These are phyloP conservation scores for Andrena haemorrhoa DNA, from an alignment of 2,888 invertebrate genomes.

Conservation along the genomic window DNA sequence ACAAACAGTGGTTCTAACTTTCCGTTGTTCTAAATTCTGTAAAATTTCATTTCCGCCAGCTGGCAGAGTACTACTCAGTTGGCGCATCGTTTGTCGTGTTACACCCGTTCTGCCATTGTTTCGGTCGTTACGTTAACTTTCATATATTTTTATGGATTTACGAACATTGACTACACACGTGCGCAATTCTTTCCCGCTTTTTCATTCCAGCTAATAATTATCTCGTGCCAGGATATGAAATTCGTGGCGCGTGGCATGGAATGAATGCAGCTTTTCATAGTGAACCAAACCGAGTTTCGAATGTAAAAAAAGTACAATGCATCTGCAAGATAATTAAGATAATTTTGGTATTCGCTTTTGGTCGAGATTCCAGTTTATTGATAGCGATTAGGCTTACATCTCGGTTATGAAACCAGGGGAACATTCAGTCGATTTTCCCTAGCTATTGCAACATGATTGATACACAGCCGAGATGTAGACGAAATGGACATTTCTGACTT, in stretches of 20 bases:
- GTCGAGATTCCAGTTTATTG: slow-evolving; percentile 9
- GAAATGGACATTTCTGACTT: slow-evolving; percentile 38
- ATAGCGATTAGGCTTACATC: slow-evolving; percentile 20
- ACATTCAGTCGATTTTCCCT: slow-evolving; percentile 31
- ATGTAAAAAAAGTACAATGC: background rate
- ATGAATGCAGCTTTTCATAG: background rate
- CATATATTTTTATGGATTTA: background rate
- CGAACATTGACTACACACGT: background rate
- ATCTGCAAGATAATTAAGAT: no score
- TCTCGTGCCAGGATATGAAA: background rate
- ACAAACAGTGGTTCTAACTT: slow-evolving; percentile 36
- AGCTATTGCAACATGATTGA: slow-evolving; percentile 38
- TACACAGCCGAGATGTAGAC: slow-evolving; percentile 37
- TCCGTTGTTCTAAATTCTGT: background rate
- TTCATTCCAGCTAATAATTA: background rate
- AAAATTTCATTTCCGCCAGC: slow-evolving; percentile 49
- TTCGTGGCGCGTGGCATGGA: background rate
- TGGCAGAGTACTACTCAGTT: slow-evolving; percentile 25
- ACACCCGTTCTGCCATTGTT: slow-evolving; percentile 14
- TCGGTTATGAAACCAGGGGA: background rate
- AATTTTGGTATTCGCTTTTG: slow-evolving; percentile 3
- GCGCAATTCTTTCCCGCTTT: no score
- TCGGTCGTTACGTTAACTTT: slow-evolving; percentile 13
- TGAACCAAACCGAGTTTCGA: background rate
- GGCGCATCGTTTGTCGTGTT: slow-evolving; percentile 19